Evolutionary conservation across 2,888 invertebrate species (phyloP), one percentile per base, ranked within the genome.

Genomic region (Nymphalis polychloros): DNA sequence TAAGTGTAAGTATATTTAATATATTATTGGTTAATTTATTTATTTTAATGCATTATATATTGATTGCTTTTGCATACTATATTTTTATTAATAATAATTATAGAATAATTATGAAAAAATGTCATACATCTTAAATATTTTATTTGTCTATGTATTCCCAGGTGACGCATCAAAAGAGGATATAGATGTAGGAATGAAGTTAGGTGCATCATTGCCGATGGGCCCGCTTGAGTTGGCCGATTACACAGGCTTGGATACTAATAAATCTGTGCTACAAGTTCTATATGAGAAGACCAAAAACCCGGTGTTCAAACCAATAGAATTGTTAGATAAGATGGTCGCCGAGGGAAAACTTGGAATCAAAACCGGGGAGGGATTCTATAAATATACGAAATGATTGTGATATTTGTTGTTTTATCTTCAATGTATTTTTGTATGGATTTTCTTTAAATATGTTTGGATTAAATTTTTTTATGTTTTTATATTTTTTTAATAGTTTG

Each of bases 131-230:
- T 23, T 60, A 20, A 49, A 23, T 27, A 46, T 63, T 20, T 63
- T 62, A 48, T 60, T 60, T 41, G 23, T 59, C 23, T 31, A 31
- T 19, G 19, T n/a, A 23, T 50, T 57, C 71, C 0, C 81, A 94
- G 95, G 95, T 35, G 96, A 95, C 82, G 96, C 96, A 0, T 89
- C 94, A 16, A 94, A 95, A 10, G 91, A 94, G 77, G 97, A 98
- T 84, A 96, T 98, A 68, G 98, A 98, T 80, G 95, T 93, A 10
- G 97, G 97, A 1, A 97, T 98, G 97, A 98, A 98, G 86, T 88
- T 98, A 19, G 98, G 98, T n/a, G 97, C 97, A 5, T 96, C 96
- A 0, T 95, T 97, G 87, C 97, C 97, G 0, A 97, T 98, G 97
- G 98, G 98, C 0, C 98, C 98, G 0, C 94, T 98, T 77, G 97